These are phyloP conservation scores for Drosophila maculinotata DNA, from an alignment of 2,888 invertebrate genomes.

Conservation along the genomic window DNA sequence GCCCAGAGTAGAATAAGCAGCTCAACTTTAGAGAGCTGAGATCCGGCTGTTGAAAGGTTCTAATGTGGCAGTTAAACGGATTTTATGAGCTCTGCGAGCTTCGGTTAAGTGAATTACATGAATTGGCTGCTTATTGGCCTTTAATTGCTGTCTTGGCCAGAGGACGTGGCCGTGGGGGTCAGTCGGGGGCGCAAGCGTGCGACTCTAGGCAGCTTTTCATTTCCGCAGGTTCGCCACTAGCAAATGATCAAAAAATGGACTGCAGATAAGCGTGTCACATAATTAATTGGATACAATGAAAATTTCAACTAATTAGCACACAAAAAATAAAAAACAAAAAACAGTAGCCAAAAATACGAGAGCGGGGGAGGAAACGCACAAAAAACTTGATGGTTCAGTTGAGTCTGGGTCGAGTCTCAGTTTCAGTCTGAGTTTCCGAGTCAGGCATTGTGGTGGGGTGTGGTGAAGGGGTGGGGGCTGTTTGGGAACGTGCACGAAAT, in stretches of 20 bases:
- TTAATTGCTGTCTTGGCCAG: conserved; percentile 63
- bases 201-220: conserved; percentile 41
- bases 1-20: conserved; percentile 14
- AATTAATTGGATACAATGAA: conserved; percentile 74
- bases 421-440: not conserved
- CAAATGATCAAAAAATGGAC: conserved; percentile 39
- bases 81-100: conserved; percentile 61
- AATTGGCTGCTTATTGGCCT: conserved; percentile 74
- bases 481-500: conserved; percentile 59
- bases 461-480: conserved; percentile 41
- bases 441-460: no score
- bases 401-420: conserved; percentile 16
- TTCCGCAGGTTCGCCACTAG: conserved; percentile 54
- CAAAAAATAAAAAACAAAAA: conserved; percentile 39
- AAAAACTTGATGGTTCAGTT: conserved; percentile 39
- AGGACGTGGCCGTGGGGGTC: conserved; percentile 38
- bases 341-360: conserved; percentile 22
- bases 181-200: conserved; percentile 43
- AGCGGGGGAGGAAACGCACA: conserved; percentile 49
- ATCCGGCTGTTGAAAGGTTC: conserved; percentile 57
- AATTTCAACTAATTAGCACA: conserved; percentile 75
- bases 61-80: conserved; percentile 71
- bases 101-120: conserved; percentile 74
- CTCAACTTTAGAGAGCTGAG: conserved; percentile 26
- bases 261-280: conserved; percentile 74